Evolutionary conservation across 2,113 vertebrate species (phyloP).

Genomic region (Numida meleagris): DNA sequence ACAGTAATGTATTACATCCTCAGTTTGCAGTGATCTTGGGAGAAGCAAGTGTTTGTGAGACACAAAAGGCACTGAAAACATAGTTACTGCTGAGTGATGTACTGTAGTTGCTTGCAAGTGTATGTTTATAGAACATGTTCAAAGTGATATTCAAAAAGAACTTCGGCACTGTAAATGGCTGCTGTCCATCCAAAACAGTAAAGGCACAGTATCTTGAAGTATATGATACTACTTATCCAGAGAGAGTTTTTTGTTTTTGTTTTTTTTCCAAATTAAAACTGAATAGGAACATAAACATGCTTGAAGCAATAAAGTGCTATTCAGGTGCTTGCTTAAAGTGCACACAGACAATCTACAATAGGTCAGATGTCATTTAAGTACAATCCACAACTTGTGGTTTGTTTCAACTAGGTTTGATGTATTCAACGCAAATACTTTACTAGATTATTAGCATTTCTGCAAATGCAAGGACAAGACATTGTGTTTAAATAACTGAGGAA

Average conservation of each 20-base stretch:
- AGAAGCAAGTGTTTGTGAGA: neutral
- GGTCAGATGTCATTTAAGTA: constrained; percentile 33
- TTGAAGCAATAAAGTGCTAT: neutral
- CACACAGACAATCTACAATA: neutral
- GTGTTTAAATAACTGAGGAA: constrained; percentile 22
- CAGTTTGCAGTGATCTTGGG: neutral
- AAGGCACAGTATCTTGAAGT: neutral
- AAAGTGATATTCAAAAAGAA: neutral
- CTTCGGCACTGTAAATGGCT: neutral
- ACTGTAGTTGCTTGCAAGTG: fast-evolving
- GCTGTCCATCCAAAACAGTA: neutral
- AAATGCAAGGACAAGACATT: constrained; percentile 4
- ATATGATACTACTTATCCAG: neutral
- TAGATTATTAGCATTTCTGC: neutral
- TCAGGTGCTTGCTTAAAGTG: constrained; percentile 10
- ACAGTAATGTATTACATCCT: neutral
- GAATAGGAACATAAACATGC: neutral
- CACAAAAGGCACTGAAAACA: neutral
- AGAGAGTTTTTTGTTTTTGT: neutral
- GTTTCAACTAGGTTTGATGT: constrained; percentile 34
- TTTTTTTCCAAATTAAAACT: neutral
- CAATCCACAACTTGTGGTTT: constrained; percentile 32
- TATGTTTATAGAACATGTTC: neutral
- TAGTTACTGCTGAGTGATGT: neutral
- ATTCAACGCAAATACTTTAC: constrained; percentile 65